Evolutionary conservation across 2,888 invertebrate species (phyloP), one percentile per base, ranked within the genome.

Genomic region (Nephrotoma flavescens): DNA sequence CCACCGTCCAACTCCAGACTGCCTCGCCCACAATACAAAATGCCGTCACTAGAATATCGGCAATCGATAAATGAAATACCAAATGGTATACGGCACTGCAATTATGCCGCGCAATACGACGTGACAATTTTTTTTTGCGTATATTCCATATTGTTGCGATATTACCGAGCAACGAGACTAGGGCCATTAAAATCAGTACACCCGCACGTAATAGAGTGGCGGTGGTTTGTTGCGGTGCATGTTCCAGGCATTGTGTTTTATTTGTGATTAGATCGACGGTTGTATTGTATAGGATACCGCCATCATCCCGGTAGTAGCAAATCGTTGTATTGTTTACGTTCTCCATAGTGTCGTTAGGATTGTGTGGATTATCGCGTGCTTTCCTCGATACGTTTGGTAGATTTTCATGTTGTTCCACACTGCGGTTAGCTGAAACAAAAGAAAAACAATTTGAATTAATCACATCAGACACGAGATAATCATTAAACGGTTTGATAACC

Each of bases 1-100:
- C 94, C 0, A 97, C 96, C 0, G 95, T 95, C 87, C 95, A 95
- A 83, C 94, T 94, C 97, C 97, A 97, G 0, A 95, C 93, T 0
- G 96, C 96, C 89, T 97, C 97, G 0, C 96, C 96, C 4, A 94
- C 94, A 88, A 96, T 94, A 90, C 96, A 96, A 91, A 96, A 96
- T 85, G 96, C 92, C 0, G 96, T 96, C 5, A 97, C 97, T 42
- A 96, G 91, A 15, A 97, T 92, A 91, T 97, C 97, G 1, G 97
- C 96, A 86, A 96, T 93, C 12, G 96, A 96, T n/a, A 97, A 92
- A 90, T 97, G 96, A 86, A 96, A 94, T 89, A 97, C 96, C 84
- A 97, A 92, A 85, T 95, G 95, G 89, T 96, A 96, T 88, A 95
- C 94, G 0, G 95, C 94, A 47, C 95, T 94, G 93, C 94, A 95